Evolutionary conservation across 2,797 vertebrate species (phyloP).

Genomic region (Hyperoplus immaculatus): DNA sequence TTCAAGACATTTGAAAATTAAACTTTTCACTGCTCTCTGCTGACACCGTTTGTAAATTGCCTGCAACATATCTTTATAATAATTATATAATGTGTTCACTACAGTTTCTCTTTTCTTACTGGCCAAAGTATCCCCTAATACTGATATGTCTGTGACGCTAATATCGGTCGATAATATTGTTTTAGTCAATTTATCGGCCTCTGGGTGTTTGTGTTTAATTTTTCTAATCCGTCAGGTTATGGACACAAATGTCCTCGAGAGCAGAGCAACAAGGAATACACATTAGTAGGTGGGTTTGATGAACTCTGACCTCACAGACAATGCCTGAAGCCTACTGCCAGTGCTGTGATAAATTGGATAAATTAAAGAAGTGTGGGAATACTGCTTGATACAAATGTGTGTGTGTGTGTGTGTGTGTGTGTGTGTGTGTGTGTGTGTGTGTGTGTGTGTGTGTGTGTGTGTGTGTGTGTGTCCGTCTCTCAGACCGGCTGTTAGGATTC

Average conservation of each 20-base stretch:
- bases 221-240: background rate
- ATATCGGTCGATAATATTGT: too few species aligned
- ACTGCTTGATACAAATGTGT: background rate
- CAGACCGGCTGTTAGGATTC: constrained; percentile 57
- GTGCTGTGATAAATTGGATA: constrained; percentile 2
- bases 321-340: constrained; percentile 1
- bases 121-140: background rate
- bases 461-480: constrained; percentile 39
- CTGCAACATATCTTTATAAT: background rate
- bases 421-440: background rate
- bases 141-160: background rate
- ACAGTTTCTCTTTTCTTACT: background rate
- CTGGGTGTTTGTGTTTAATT: background rate
- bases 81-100: background rate
- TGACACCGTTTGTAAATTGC: constrained; percentile 5
- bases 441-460: constrained; percentile 31
- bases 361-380: constrained; percentile 14
- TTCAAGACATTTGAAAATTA: constrained; percentile 1
- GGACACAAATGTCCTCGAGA: background rate
- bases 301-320: constrained; percentile 9
- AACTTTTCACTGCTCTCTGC: constrained; percentile 57
- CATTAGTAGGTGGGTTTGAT: background rate
- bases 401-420: constrained; percentile 20
- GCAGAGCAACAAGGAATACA: background rate
- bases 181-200: too few species aligned